Evolutionary conservation across 2,888 invertebrate species (phyloP).

Genomic region (Pardosa pseudoannulata): DNA sequence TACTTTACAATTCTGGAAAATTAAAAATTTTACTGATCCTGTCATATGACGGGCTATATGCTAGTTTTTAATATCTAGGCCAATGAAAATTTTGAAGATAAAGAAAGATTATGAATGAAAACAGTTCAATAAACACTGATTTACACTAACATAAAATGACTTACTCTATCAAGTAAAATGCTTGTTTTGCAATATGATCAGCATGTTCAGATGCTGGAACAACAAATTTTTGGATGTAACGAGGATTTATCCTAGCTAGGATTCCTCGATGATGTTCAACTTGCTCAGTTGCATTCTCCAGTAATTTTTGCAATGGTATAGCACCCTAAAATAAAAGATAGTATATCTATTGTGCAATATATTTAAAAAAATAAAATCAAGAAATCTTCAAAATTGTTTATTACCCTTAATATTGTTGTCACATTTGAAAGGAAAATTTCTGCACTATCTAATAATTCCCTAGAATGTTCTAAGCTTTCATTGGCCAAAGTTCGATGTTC

Average conservation of each 20-base stretch:
- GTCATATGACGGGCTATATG: no score
- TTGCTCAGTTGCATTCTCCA: conserved; percentile 79
- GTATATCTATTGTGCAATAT: no score
- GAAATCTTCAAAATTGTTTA: no score
- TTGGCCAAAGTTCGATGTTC: conserved; percentile 44
- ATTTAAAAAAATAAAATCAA: no score
- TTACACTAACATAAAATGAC: conserved; percentile 59
- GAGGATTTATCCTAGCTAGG: conserved; percentile 82
- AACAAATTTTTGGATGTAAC: conserved; percentile 82
- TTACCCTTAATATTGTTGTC: conserved; percentile 72
- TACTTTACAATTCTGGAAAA: no score
- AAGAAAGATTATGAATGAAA: no score
- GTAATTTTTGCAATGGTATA: conserved; percentile 48
- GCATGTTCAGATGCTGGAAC: conserved; percentile 84
- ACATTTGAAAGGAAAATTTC: conserved; percentile 72
- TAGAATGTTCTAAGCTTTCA: conserved; percentile 63
- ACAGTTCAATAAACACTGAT: no score
- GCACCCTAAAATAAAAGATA: conserved; percentile 37
- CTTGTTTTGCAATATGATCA: conserved; percentile 82
- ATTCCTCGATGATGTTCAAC: conserved; percentile 81
- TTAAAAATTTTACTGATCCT: no score
- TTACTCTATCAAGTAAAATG: conserved; percentile 82
- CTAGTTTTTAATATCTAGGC: no score
- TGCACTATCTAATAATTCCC: conserved; percentile 73
- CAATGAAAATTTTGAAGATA: no score